Evolutionary conservation across 2,113 vertebrate species (phyloP).

Genomic region (Athene noctua): DNA sequence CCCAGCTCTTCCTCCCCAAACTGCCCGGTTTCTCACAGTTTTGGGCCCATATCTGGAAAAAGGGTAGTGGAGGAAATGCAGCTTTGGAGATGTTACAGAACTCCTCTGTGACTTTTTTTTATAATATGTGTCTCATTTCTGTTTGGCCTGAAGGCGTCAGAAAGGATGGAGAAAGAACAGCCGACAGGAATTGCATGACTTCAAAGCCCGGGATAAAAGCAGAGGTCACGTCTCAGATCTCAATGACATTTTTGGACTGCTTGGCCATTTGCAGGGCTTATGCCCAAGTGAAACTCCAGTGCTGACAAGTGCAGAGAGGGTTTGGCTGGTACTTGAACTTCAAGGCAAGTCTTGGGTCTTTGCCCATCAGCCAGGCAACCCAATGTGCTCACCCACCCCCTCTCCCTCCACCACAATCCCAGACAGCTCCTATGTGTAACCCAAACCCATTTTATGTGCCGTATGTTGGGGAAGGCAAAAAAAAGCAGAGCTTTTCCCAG

Average conservation of each 20-base stretch:
- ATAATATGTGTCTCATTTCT: not conserved
- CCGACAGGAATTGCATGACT: not conserved
- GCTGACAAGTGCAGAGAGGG: not conserved
- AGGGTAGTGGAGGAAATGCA: not conserved
- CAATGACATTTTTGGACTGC: not conserved
- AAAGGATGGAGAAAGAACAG: not conserved
- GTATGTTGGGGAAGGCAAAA: rapidly evolving
- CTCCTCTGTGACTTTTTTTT: not conserved
- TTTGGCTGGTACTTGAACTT: not conserved
- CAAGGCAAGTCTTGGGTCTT: not conserved
- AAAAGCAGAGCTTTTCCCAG: rapidly evolving
- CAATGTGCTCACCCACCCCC: not conserved
- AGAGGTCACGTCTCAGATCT: not conserved
- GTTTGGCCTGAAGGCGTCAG: rapidly evolving
- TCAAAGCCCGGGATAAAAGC: not conserved
- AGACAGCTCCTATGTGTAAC: not conserved
- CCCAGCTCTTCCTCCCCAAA: not conserved
- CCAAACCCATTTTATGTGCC: not conserved
- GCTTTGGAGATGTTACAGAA: not conserved
- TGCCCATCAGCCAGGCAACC: not conserved
- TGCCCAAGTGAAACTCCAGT: rapidly evolving
- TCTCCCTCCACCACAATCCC: not conserved
- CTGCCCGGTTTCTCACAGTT: not conserved
- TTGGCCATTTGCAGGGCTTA: rapidly evolving
- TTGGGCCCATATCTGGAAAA: not conserved